phyloP scores from a whole-genome alignment of 2,888 invertebrate genomes.

The Troides oblongomaculatus region DNA sequence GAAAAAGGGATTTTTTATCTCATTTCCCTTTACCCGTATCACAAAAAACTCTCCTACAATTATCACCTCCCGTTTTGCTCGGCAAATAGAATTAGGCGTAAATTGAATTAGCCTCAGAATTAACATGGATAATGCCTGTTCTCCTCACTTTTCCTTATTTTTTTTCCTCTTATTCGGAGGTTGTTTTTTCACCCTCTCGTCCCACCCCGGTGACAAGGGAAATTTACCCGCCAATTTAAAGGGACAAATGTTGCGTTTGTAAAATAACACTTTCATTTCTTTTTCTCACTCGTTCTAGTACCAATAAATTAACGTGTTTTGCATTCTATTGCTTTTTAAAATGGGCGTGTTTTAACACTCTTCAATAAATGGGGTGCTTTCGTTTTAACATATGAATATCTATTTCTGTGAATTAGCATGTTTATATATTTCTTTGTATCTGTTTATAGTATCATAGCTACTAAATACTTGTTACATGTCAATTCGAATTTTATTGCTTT shows the following conservation, averaged over 20 bases:
- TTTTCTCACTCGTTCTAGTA: slow-evolving; percentile 37
- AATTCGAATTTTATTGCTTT: too few species aligned
- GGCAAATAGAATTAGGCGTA: slow-evolving; percentile 78
- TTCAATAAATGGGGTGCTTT: too few species aligned
- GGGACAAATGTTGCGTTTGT: slow-evolving; percentile 41
- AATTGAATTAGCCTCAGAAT: slow-evolving; percentile 78
- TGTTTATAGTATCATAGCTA: too few species aligned
- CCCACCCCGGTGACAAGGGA: slow-evolving; percentile 48
- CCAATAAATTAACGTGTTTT: slow-evolving; percentile 2
- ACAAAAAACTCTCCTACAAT: slow-evolving; percentile 71
- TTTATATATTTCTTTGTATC: too few species aligned
- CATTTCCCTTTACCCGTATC: slow-evolving; percentile 48
- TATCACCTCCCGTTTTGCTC: slow-evolving; percentile 76
- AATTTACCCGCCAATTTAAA: slow-evolving; percentile 56
- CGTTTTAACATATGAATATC: too few species aligned
- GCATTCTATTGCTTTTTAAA: background rate
- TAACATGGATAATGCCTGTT: slow-evolving; percentile 77
- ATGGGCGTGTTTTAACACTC: too few species aligned
- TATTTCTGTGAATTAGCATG: too few species aligned
- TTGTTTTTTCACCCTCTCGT: slow-evolving; percentile 55
- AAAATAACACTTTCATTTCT: slow-evolving; percentile 41
- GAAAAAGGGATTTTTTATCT: slow-evolving; percentile 50
- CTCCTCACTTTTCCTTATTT: slow-evolving; percentile 63
- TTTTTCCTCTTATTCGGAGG: slow-evolving; percentile 61
- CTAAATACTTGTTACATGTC: too few species aligned